phyloP scores from a whole-genome alignment of 2,113 vertebrate genomes.

The Hippocampus comes region DNA sequence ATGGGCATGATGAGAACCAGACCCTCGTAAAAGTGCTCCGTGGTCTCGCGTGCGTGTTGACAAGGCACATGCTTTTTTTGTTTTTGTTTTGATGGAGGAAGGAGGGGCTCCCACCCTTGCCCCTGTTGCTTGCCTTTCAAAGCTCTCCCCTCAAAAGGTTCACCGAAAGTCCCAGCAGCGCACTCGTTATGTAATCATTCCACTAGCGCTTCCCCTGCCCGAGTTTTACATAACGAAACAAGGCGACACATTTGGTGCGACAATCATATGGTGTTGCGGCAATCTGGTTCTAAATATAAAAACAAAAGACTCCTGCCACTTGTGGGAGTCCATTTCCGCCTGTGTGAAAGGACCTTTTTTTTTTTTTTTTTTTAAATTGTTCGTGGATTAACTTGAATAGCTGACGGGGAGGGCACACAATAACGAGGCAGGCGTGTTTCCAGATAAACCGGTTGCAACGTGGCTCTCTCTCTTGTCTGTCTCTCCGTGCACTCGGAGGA shows the following conservation, averaged over 20 bases:
- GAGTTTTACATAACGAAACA: slow-evolving; percentile 68
- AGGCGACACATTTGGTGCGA: slow-evolving; percentile 26
- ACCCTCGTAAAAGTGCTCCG: slow-evolving; percentile 11
- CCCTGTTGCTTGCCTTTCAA: slow-evolving; percentile 33
- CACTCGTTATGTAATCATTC: slow-evolving; percentile 63
- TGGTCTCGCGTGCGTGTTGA: slow-evolving; percentile 26
- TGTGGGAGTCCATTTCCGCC: too few relatives aligned
- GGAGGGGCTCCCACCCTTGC: slow-evolving; percentile 26
- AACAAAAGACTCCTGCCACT: not conserved
- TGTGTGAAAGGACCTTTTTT: too few relatives aligned
- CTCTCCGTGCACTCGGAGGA: slow-evolving; percentile 2
- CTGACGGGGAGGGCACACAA: slow-evolving; percentile 31
- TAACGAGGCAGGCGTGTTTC: slow-evolving; percentile 55
- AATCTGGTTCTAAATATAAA: slow-evolving; percentile 8
- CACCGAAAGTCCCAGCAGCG: slow-evolving; percentile 31
- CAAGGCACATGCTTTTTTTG: slow-evolving; percentile 66
- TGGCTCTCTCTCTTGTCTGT: not conserved
- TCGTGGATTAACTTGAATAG: slow-evolving; percentile 30
- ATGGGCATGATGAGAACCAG: slow-evolving; percentile 26
- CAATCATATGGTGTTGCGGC: slow-evolving; percentile 6
- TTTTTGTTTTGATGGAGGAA: slow-evolving; percentile 71
- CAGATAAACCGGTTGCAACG: slow-evolving; percentile 59
- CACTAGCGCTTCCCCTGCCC: slow-evolving; percentile 37
- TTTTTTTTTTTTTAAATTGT: too few relatives aligned
- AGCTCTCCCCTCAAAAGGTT: slow-evolving; percentile 24